Evolutionary conservation across 2,888 invertebrate genomes (phyloP).

Genomic region (Eupithecia tripunctaria): DNA sequence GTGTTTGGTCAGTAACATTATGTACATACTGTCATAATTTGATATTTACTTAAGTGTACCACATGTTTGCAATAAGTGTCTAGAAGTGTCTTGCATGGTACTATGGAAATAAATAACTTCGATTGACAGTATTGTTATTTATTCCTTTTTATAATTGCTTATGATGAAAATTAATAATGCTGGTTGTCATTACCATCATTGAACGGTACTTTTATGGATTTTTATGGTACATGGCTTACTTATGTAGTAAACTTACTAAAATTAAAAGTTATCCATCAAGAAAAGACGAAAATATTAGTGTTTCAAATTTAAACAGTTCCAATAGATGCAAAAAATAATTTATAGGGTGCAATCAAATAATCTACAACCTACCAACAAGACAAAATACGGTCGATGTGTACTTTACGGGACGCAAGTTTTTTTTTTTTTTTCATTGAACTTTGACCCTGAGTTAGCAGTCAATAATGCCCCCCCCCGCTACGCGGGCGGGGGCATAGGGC

Average conservation of each 20-base stretch:
- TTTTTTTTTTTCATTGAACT: too few relatives aligned
- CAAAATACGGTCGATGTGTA: too few relatives aligned
- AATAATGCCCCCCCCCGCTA: too few relatives aligned
- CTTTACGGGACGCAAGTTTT: too few relatives aligned
- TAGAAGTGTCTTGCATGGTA: background rate
- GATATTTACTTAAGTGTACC: background rate
- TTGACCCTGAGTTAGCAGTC: too few relatives aligned
- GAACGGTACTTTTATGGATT: background rate
- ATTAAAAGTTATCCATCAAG: background rate
- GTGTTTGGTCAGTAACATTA: slow-evolving; percentile 27
- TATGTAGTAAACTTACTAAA: background rate
- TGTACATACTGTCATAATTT: slow-evolving; percentile 14
- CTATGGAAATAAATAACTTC: background rate
- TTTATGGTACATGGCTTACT: background rate
- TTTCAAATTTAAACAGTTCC: background rate
- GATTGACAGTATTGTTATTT: background rate
- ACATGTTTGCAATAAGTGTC: background rate
- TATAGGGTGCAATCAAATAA: background rate
- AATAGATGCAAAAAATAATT: too few relatives aligned
- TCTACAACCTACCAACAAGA: background rate
- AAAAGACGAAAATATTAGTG: background rate
- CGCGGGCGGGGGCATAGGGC: too few relatives aligned
- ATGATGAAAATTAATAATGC: background rate
- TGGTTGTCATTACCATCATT: background rate
- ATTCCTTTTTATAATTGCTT: background rate